A percentile compares a stretch with the other conserved stretches of the same genome.
These are phyloP conservation scores for Zhuqinia jingwanae DNA, from an alignment of 2,888 invertebrate species.

Conservation along the genomic window DNA sequence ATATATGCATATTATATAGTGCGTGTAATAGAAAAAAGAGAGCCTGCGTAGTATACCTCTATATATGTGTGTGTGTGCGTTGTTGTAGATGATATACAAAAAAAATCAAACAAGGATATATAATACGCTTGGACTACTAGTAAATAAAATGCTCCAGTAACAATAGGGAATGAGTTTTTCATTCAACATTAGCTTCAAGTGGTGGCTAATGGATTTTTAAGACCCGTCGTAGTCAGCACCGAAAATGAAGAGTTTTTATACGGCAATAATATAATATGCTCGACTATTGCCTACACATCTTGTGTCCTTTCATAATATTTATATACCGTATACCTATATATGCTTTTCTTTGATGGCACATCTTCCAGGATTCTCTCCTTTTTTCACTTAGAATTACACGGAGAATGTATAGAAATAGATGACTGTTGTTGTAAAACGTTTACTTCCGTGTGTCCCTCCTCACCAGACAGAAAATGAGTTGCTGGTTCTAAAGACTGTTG, in stretches of 20 bases:
- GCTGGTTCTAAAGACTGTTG: neutral
- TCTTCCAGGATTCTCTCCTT: slow-evolving; percentile 7
- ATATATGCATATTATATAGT: neutral
- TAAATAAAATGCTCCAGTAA: slow-evolving; percentile 51
- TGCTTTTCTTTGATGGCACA: neutral
- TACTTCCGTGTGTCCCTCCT: slow-evolving; percentile 25
- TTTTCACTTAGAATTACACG: slow-evolving; percentile 29
- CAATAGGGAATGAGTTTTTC: slow-evolving; percentile 64
- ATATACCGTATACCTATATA: too few species aligned
- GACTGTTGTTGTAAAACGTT: slow-evolving; percentile 47
- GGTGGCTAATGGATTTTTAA: slow-evolving; percentile 72
- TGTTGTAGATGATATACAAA: slow-evolving; percentile 16
- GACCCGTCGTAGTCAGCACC: slow-evolving; percentile 59
- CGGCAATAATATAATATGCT: neutral
- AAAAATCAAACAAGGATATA: slow-evolving; percentile 32
- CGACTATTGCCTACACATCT: too few species aligned
- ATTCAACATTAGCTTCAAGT: slow-evolving; percentile 64
- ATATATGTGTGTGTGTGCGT: neutral
- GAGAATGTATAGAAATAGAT: slow-evolving; percentile 53
- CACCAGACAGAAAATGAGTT: slow-evolving; percentile 57
- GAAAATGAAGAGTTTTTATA: slow-evolving; percentile 46
- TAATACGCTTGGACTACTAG: neutral
- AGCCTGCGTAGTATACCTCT: neutral
- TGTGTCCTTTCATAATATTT: too few species aligned
- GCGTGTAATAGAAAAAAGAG: neutral